Percentiles rank a stretch among this genome's conserved stretches.
Conservation (phyloP, 2,113 vertebrate genomes). For the Nibea albiflora region DNA sequence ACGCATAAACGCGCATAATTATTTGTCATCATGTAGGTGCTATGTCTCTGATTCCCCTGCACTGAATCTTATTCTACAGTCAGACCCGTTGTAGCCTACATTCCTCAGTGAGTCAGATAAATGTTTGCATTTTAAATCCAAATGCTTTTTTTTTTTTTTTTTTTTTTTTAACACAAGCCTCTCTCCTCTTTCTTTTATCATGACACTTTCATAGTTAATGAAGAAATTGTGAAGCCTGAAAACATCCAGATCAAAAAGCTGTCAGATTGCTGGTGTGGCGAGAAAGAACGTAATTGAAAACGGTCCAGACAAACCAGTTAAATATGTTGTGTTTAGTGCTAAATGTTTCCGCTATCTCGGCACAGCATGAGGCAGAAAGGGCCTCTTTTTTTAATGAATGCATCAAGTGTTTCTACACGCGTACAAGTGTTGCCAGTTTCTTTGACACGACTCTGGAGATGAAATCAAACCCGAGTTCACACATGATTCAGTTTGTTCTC, state of each 20-base stretch:
- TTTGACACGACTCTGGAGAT: slow-evolving; percentile 30
- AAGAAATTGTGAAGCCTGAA: slow-evolving; percentile 13
- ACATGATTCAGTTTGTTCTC: slow-evolving; percentile 40
- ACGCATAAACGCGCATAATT: slow-evolving; percentile 39
- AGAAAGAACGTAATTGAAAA: slow-evolving; percentile 39
- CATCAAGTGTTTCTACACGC: slow-evolving; percentile 11
- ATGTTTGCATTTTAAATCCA: slow-evolving; percentile 47
- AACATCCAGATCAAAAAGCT: slow-evolving; percentile 20
- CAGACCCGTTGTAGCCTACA: slow-evolving; percentile 2
- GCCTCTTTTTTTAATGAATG: not conserved
- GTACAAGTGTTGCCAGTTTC: slow-evolving; percentile 38
- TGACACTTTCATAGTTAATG: slow-evolving; percentile 50
- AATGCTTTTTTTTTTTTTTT: not conserved
- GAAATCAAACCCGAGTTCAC: slow-evolving; percentile 25
- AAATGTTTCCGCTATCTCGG: not conserved
- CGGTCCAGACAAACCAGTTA: slow-evolving; percentile 29
- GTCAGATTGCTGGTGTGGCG: not conserved
- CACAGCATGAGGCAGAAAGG: slow-evolving; percentile 12
- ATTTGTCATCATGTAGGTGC: slow-evolving; percentile 41
- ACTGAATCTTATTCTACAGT: slow-evolving; percentile 39
- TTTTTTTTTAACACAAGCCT: not conserved
- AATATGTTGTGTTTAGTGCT: slow-evolving; percentile 44
- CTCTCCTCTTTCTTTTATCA: slow-evolving; percentile 2
- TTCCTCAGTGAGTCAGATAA: slow-evolving; percentile 37
- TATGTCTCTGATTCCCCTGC: slow-evolving; percentile 24